phyloP scores from a whole-genome alignment of 2,797 vertebrate species.

The Pyrocephalus nanus region DNA sequence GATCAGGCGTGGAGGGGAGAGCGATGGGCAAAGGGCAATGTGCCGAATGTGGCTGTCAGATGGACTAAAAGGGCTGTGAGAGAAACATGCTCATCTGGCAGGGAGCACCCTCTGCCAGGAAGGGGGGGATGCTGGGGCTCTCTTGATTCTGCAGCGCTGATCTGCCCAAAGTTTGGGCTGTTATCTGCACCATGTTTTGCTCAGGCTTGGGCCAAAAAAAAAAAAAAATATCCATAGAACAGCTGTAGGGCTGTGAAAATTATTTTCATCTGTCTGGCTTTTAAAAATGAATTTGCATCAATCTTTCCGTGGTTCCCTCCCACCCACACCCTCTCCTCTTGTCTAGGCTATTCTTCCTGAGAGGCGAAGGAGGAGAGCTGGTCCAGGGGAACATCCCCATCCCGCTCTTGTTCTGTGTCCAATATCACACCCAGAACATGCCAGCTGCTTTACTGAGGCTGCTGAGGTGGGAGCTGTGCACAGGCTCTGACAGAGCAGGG shows the following conservation, averaged over 20 bases:
- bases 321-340: slow-evolving; percentile 60
- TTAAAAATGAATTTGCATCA: slow-evolving; percentile 76
- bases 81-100: background rate
- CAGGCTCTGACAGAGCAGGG: background rate
- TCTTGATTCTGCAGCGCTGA: background rate
- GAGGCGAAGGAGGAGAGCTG: slow-evolving; percentile 45
- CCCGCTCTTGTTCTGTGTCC: background rate
- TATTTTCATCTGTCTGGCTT: slow-evolving; percentile 81
- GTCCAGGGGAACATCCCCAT: background rate
- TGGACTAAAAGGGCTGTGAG: background rate
- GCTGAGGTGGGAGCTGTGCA: background rate
- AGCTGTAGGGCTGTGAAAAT: slow-evolving; percentile 78
- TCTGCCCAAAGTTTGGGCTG: background rate
- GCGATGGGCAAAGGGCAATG: accelerated
- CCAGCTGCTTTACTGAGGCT: background rate
- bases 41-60: background rate
- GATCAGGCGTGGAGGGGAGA: background rate
- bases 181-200: slow-evolving; percentile 48
- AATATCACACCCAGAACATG: background rate
- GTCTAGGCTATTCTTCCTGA: slow-evolving; percentile 67
- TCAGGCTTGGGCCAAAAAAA: slow-evolving; percentile 52
- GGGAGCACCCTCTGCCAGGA: accelerated
- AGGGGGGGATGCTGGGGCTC: background rate
- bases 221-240: slow-evolving; percentile 66
- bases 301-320: slow-evolving; percentile 76